Evolutionary conservation across 2,888 invertebrate genomes (phyloP).

Genomic region (Eueremaeus valkanovi): DNA sequence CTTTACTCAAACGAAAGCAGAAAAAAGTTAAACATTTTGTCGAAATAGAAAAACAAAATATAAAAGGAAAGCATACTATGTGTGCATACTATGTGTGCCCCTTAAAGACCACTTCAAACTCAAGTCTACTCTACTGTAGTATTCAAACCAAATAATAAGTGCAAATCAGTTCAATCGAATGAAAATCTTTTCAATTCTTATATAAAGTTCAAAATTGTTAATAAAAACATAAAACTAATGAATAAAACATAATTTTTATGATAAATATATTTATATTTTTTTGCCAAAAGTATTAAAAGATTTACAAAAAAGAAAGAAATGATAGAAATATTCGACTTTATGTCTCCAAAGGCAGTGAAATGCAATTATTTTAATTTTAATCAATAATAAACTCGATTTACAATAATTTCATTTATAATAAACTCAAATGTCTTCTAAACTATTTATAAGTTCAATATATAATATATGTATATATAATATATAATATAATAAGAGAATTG

Average conservation of each 20-base stretch:
- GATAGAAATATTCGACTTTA: neutral
- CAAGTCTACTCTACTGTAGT: too few relatives aligned
- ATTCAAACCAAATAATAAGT: constrained; percentile 5
- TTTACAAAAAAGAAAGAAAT: neutral
- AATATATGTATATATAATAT: neutral
- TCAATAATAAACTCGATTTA: neutral
- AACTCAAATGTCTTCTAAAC: constrained; percentile 6
- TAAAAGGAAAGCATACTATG: too few relatives aligned
- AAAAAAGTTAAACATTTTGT: too few relatives aligned
- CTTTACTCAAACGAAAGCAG: neutral
- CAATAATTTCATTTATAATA: neutral
- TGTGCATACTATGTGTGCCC: neutral
- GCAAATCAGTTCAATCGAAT: neutral
- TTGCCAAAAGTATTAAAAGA: neutral
- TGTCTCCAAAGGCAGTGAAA: neutral
- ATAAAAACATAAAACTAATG: too few relatives aligned
- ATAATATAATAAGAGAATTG: neutral
- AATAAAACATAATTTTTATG: too few relatives aligned
- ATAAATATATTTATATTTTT: too few relatives aligned
- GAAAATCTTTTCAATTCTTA: neutral
- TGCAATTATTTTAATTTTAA: neutral
- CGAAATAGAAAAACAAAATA: too few relatives aligned
- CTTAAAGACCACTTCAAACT: constrained; percentile 23
- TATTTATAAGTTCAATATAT: too few relatives aligned
- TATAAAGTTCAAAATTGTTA: neutral